Conservation (phyloP, 2,888 invertebrate genomes). For the Megalurothrips usitatus region DNA sequence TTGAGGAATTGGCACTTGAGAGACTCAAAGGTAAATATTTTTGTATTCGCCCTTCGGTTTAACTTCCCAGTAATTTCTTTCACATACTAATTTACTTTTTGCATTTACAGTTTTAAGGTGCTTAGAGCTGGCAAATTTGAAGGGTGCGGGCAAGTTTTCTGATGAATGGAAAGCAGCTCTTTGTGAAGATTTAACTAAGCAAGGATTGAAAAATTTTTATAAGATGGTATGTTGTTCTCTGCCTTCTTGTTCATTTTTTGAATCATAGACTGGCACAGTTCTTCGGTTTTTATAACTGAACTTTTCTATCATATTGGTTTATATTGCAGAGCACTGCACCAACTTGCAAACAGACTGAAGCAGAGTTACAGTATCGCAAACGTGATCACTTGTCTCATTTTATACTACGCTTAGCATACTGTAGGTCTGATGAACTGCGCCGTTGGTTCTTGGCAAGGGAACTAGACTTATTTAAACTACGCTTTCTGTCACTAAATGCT, state of each 20-base stretch:
- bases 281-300: neutral
- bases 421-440: constrained; percentile 76
- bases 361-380: constrained; percentile 61
- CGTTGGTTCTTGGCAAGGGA: constrained; percentile 88
- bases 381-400: constrained; percentile 91
- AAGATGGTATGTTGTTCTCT: constrained; percentile 39
- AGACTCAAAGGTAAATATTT: constrained; percentile 58
- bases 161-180: constrained; percentile 66
- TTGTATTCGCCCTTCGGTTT: constrained; percentile 27
- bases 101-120: constrained; percentile 59
- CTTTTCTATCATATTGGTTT: constrained; percentile 50
- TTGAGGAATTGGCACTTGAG: constrained; percentile 82
- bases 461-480: constrained; percentile 79
- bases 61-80: constrained; percentile 20
- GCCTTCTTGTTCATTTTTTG: constrained; percentile 5
- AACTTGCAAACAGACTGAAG: constrained; percentile 51
- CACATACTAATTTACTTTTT: constrained; percentile 29
- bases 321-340: constrained; percentile 55
- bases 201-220: constrained; percentile 56
- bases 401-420: constrained; percentile 86
- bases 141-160: constrained; percentile 55
- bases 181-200: constrained; percentile 59
- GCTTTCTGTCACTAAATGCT: constrained; percentile 61
- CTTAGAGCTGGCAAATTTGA: constrained; percentile 64
- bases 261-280: constrained; percentile 10